Conservation (phyloP, 1,140 invertebrate genomes). For the Dermatophagoides farinae region DNA sequence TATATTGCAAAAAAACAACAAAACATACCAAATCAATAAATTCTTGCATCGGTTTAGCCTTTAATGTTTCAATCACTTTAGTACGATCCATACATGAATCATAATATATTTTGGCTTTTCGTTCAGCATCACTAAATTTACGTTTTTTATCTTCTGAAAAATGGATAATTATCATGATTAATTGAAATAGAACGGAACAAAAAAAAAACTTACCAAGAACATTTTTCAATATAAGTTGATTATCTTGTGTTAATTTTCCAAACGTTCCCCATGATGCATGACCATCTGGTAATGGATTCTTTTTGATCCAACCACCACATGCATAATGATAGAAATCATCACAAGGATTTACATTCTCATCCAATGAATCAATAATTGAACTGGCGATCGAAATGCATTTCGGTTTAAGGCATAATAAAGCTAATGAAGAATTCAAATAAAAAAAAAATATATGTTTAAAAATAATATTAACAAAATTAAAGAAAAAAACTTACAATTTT, state of each 20-base stretch:
- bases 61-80: conserved; percentile 63
- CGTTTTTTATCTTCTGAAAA: background rate
- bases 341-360: conserved; percentile 58
- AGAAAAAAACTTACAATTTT: background rate
- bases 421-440: background rate
- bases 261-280: conserved; percentile 89
- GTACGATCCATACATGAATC: conserved; percentile 78
- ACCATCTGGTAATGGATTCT: conserved; percentile 70
- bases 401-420: conserved; percentile 45
- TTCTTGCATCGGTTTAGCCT: conserved; percentile 53
- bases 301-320: conserved; percentile 75
- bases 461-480: background rate
- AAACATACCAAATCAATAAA: conserved; percentile 37
- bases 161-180: background rate
- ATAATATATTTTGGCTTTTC: conserved; percentile 74
- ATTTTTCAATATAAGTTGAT: conserved; percentile 75
- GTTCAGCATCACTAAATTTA: conserved; percentile 51
- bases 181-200: background rate
- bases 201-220: conserved; percentile 37
- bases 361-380: conserved; percentile 60
- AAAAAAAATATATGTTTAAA: background rate
- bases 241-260: conserved; percentile 71
- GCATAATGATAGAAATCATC: conserved; percentile 85
- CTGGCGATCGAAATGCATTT: conserved; percentile 67
- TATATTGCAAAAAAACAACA: conserved; percentile 1